Evolutionary conservation across 2,113 vertebrate genomes (phyloP).

Genomic region (Setophaga coronata): DNA sequence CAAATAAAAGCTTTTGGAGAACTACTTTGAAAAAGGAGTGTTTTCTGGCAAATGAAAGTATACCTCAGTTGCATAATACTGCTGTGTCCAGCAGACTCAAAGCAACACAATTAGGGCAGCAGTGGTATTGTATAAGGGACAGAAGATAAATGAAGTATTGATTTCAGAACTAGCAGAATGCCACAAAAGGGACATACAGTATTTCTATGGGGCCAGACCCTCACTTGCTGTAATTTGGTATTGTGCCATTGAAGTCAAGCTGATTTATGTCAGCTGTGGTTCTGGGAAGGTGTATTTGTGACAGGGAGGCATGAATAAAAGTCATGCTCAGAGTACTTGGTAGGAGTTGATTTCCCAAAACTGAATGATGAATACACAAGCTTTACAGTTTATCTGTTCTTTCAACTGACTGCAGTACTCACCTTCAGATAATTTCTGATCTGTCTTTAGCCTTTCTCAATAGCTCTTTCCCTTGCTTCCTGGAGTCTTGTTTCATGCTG

Average conservation of each 20-base stretch:
- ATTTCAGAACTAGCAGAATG: conserved; percentile 12
- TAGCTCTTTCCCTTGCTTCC: neutral
- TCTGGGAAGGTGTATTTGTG: neutral
- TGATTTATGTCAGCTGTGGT: conserved; percentile 23
- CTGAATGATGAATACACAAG: neutral
- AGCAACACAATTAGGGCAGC: neutral
- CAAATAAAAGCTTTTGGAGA: neutral
- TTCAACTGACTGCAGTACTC: neutral
- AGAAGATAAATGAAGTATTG: conserved; percentile 31
- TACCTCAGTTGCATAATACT: neutral
- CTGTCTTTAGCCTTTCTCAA: neutral
- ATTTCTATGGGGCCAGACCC: neutral
- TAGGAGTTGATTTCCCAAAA: neutral
- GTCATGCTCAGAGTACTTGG: neutral
- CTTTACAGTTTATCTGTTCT: neutral
- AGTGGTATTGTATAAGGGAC: neutral
- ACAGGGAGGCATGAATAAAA: neutral
- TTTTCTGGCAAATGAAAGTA: neutral
- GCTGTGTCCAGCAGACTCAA: neutral
- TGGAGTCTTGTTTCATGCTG: neutral
- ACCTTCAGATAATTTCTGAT: neutral
- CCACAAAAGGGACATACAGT: neutral
- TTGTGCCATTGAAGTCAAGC: neutral
- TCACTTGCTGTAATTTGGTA: neutral
- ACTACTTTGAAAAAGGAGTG: neutral